Percentiles rank a stretch among this genome's conserved stretches.
phyloP scores from a whole-genome alignment of 2,113 vertebrate species.

The Picathartes gymnocephalus region DNA sequence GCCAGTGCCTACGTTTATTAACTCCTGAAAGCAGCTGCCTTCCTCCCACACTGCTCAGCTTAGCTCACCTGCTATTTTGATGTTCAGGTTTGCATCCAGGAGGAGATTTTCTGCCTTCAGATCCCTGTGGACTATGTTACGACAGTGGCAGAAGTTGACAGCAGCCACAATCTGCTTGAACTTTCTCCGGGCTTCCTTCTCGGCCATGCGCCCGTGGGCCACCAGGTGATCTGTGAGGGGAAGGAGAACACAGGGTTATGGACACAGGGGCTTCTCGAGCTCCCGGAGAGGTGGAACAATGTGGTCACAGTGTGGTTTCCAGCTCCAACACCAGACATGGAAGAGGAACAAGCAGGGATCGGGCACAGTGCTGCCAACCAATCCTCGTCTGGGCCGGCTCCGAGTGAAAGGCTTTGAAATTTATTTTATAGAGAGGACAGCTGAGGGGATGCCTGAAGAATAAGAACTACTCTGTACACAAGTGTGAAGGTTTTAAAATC shows the following conservation, averaged over 20 bases:
- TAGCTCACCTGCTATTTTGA: slow-evolving; percentile 88
- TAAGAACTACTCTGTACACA: background rate
- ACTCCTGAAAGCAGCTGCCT: slow-evolving; percentile 4
- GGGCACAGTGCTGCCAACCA: rapidly evolving
- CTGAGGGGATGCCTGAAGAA: background rate
- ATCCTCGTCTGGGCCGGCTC: background rate
- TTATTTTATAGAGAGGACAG: background rate
- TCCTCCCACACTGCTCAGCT: background rate
- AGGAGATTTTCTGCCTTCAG: slow-evolving; percentile 97
- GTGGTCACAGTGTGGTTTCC: rapidly evolving
- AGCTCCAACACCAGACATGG: background rate
- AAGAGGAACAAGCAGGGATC: rapidly evolving
- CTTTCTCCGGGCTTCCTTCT: slow-evolving; percentile 95
- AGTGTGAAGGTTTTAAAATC: rapidly evolving
- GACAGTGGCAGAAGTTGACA: slow-evolving; percentile 96
- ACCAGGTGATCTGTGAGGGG: slow-evolving; percentile 87
- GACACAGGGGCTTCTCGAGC: background rate
- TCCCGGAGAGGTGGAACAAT: rapidly evolving
- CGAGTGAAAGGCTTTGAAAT: background rate
- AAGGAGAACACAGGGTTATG: background rate
- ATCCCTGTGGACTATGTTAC: slow-evolving; percentile 95
- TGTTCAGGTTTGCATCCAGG: slow-evolving; percentile 93
- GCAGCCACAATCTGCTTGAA: slow-evolving; percentile 98
- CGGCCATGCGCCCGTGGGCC: slow-evolving; percentile 96
- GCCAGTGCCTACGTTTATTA: background rate